These are phyloP conservation scores for Archaeoteleia sp. DNA, from an alignment of 2,888 invertebrate genomes.

Conservation along the genomic window DNA sequence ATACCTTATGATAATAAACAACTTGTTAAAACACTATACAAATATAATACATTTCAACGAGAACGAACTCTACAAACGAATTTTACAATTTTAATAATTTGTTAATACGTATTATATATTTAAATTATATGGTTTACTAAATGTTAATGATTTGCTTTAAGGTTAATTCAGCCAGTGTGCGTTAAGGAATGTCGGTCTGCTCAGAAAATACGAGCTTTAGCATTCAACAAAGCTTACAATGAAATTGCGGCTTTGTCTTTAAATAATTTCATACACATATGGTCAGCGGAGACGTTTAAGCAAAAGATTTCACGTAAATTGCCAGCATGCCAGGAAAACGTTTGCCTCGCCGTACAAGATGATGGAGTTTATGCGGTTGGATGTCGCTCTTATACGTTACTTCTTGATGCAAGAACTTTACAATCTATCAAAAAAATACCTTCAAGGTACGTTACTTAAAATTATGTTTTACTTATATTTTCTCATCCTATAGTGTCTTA, in stretches of 20 bases:
- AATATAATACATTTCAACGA: too few relatives aligned
- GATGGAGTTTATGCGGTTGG: constrained; percentile 94
- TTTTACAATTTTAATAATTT: too few relatives aligned
- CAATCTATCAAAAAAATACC: constrained; percentile 78
- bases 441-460: constrained; percentile 70
- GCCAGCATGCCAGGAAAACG: constrained; percentile 93
- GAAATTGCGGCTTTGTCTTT: constrained; percentile 94
- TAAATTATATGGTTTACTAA: neutral
- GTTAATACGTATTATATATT: constrained; percentile 3
- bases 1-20: too few relatives aligned
- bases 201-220: constrained; percentile 87
- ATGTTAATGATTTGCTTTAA: constrained; percentile 41
- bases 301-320: constrained; percentile 91
- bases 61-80: too few relatives aligned
- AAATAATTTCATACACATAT: constrained; percentile 95
- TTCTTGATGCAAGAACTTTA: constrained; percentile 91
- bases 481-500: neutral
- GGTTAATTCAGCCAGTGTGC: constrained; percentile 78
- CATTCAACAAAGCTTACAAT: constrained; percentile 89
- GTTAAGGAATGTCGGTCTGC: constrained; percentile 88
- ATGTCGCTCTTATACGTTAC: constrained; percentile 92
- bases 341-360: constrained; percentile 91
- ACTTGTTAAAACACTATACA: too few relatives aligned
- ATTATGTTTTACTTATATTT: too few relatives aligned
- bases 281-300: constrained; percentile 91